These are phyloP conservation scores for Ditylenchus dipsaci DNA, from an alignment of 1,140 invertebrate genomes.

Conservation along the genomic window DNA sequence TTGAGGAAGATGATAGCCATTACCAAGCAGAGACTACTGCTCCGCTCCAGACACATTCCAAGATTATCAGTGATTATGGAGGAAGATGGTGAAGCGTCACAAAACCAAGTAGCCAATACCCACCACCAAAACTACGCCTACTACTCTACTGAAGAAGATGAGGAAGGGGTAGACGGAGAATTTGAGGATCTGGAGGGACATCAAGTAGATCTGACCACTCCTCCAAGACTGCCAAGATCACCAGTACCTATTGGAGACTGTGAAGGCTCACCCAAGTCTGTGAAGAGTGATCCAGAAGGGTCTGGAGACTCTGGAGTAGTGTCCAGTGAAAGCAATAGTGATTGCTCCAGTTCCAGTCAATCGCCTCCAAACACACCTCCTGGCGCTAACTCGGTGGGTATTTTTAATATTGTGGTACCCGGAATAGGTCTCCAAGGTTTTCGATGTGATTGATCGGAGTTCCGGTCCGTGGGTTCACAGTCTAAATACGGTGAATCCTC, in stretches of 20 bases:
- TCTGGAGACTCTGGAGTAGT: not conserved
- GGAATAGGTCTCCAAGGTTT: too few species aligned
- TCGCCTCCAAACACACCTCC: not conserved
- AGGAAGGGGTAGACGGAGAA: not conserved
- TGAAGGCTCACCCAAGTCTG: not conserved
- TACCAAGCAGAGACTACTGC: slow-evolving; percentile 36
- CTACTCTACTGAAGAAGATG: not conserved
- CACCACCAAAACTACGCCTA: not conserved
- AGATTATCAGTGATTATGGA: slow-evolving; percentile 14
- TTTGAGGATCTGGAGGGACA: not conserved
- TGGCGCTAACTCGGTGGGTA: not conserved
- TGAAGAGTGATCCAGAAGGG: not conserved
- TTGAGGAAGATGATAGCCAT: slow-evolving; percentile 49
- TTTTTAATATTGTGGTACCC: too few species aligned
- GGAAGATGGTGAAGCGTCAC: slow-evolving; percentile 28
- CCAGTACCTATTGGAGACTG: not conserved
- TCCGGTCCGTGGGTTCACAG: too few species aligned
- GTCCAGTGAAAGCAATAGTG: not conserved
- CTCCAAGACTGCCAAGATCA: not conserved
- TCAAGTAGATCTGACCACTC: not conserved
- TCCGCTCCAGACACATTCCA: slow-evolving; percentile 26
- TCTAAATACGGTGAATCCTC: too few species aligned
- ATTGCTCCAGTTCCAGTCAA: not conserved
- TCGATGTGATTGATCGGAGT: too few species aligned
- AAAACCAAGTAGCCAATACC: not conserved